These are phyloP conservation scores for Cygnus olor DNA, from an alignment of 2,797 vertebrate species.

Conservation along the genomic window DNA sequence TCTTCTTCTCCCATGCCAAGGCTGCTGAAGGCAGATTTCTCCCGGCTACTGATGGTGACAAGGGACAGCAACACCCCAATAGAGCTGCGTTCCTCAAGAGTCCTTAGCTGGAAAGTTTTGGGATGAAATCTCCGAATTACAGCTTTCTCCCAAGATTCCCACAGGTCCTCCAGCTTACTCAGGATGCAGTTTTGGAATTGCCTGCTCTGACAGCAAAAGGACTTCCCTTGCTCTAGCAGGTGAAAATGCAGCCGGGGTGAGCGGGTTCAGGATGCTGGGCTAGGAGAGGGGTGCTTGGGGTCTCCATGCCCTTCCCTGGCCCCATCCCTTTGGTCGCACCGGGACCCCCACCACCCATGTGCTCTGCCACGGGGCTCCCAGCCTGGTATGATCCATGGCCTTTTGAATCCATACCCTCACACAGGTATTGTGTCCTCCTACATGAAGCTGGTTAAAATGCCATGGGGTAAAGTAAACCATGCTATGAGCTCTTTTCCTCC, in stretches of 20 bases:
- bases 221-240: background rate
- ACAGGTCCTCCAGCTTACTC: background rate
- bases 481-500: background rate
- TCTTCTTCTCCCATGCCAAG: accelerated
- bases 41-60: background rate
- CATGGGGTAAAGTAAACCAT: accelerated
- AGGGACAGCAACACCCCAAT: background rate
- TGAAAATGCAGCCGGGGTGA: background rate
- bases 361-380: background rate
- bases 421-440: accelerated
- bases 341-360: accelerated
- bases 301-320: background rate
- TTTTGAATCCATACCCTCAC: background rate
- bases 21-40: background rate
- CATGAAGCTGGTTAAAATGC: background rate
- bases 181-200: background rate
- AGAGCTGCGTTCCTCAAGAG: accelerated
- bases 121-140: background rate
- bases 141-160: background rate
- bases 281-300: background rate
- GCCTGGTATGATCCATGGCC: background rate
- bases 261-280: accelerated
- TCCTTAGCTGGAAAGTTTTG: background rate
- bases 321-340: background rate
- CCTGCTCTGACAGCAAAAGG: background rate